phyloP scores from a whole-genome alignment of 2,888 invertebrate genomes.

The Nomada fabriciana region DNA sequence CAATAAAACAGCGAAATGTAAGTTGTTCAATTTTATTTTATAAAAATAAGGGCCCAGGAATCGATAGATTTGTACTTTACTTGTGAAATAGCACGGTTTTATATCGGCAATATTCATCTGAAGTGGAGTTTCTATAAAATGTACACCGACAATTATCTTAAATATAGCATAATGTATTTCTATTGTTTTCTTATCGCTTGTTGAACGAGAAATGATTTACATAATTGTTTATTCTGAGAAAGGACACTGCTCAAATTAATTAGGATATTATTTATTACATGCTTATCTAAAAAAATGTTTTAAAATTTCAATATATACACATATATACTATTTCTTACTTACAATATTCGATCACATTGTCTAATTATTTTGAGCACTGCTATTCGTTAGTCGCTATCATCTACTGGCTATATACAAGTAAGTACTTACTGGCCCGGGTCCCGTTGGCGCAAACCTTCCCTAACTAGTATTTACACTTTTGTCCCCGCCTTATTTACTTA shows the following conservation, averaged over 20 bases:
- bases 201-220: constrained; percentile 26
- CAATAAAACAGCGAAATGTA: constrained; percentile 1
- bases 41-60: constrained; percentile 53
- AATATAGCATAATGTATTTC: constrained; percentile 36
- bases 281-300: constrained; percentile 14
- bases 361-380: constrained; percentile 37
- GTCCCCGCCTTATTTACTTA: constrained; percentile 47
- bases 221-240: constrained; percentile 35
- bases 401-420: constrained; percentile 68
- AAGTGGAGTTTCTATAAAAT: constrained; percentile 29
- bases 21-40: constrained; percentile 30
- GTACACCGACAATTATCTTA: constrained; percentile 26
- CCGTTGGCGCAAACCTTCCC: constrained; percentile 68
- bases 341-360: not conserved
- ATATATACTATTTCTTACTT: not conserved
- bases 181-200: constrained; percentile 17
- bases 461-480: constrained; percentile 65
- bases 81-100: constrained; percentile 53
- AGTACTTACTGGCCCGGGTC: constrained; percentile 78
- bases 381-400: constrained; percentile 44
- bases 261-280: not conserved
- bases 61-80: constrained; percentile 57
- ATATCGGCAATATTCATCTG: constrained; percentile 10
- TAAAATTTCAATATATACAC: not conserved
- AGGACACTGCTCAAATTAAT: constrained; percentile 32